Evolutionary conservation across 1,140 invertebrate species (phyloP).

Genomic region (Anastrepha obliqua): DNA sequence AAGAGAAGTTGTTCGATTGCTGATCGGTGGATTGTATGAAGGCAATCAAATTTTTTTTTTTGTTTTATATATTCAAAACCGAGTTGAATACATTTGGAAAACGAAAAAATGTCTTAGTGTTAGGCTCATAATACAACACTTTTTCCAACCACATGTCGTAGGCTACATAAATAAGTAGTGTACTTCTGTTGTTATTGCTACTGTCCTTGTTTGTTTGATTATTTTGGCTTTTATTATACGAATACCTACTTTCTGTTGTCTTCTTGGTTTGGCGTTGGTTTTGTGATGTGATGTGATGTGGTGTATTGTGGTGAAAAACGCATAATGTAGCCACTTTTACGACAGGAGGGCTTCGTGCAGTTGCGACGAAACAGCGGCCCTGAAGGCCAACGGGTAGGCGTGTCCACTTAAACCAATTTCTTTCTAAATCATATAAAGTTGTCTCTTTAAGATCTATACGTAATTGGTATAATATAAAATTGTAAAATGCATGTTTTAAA

Average conservation of each 20-base stretch:
- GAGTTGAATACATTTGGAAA: neutral
- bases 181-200: conserved; percentile 14
- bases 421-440: conserved; percentile 4
- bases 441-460: neutral
- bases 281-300: conserved; percentile 24
- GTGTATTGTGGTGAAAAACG: conserved; percentile 36
- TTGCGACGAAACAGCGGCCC: conserved; percentile 73
- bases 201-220: conserved; percentile 45
- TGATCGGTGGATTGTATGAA: neutral
- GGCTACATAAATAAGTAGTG: neutral
- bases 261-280: conserved; percentile 51
- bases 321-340: conserved; percentile 67
- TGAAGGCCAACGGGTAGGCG: conserved; percentile 72
- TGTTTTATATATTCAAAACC: neutral
- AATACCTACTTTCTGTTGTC: conserved; percentile 53
- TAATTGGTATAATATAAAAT: neutral
- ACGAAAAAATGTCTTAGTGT: neutral
- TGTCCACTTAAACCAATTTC: conserved; percentile 31
- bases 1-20: neutral
- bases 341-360: conserved; percentile 73
- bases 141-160: neutral
- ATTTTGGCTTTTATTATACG: conserved; percentile 49
- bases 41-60: neutral
- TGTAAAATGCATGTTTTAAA: conserved; percentile 45
- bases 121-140: conserved; percentile 47